These are phyloP conservation scores for Thecocarcelia acutangulata DNA, from an alignment of 2,888 invertebrate species.

Conservation along the genomic window DNA sequence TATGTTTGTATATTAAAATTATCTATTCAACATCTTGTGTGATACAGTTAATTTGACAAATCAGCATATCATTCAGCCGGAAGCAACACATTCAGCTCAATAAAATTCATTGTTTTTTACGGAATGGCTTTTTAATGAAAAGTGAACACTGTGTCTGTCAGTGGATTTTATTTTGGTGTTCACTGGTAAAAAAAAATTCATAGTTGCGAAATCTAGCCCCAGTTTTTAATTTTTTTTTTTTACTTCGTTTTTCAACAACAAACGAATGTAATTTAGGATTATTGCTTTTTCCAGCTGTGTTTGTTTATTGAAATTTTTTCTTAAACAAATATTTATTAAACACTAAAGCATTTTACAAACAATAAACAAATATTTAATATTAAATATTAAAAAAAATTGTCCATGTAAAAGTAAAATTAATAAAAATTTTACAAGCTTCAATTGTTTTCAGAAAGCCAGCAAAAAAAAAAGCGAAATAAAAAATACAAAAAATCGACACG, in stretches of 20 bases:
- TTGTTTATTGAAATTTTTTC: constrained; percentile 28
- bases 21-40: no score
- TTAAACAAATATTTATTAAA: constrained; percentile 45
- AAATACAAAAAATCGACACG: not conserved
- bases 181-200: no score
- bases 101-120: no score
- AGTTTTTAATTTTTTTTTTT: not conserved
- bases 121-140: no score
- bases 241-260: not conserved
- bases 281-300: constrained; percentile 9
- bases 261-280: no score
- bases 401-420: constrained; percentile 3
- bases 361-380: constrained; percentile 36
- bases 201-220: no score
- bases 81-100: no score
- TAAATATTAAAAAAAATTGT: constrained; percentile 6
- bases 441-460: not conserved
- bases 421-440: constrained; percentile 5
- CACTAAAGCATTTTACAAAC: constrained; percentile 37
- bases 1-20: no score
- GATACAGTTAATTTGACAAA: no score
- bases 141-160: no score
- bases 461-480: not conserved
- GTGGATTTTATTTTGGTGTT: no score
- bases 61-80: no score